Conservation (phyloP, 1,140 invertebrate genomes). For the Gerris buenoi region DNA sequence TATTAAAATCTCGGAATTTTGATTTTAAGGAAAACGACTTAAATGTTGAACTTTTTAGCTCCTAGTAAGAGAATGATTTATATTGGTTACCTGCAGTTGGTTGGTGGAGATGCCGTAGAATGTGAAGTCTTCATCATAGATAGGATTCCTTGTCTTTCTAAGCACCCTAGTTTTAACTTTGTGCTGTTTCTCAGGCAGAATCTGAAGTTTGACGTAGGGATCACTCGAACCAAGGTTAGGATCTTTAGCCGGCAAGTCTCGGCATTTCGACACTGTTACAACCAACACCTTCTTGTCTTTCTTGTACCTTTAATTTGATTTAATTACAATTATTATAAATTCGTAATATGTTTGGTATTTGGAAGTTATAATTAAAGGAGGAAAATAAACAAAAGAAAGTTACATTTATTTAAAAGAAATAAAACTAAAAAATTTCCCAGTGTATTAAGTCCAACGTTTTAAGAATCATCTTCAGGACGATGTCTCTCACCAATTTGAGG, state of each 20-base stretch:
- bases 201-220: conserved; percentile 87
- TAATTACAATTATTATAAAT: neutral
- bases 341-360: no score
- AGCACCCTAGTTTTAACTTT: conserved; percentile 88
- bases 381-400: no score
- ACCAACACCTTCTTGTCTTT: conserved; percentile 75
- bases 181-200: conserved; percentile 86
- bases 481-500: no score
- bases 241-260: conserved; percentile 64
- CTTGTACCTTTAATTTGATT: conserved; percentile 59
- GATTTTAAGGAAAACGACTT: no score
- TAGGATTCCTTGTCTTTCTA: conserved; percentile 76
- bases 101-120: conserved; percentile 80
- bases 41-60: no score
- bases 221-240: conserved; percentile 50
- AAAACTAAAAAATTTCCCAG: no score
- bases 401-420: no score
- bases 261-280: conserved; percentile 78
- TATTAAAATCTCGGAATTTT: no score
- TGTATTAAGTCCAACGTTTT: no score
- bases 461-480: no score
- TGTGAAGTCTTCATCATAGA: conserved; percentile 93
- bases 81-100: conserved; percentile 51
- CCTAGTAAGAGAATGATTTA: no score
- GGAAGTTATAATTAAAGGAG: no score